A percentile compares a stretch with the other conserved stretches of the same genome.
Evolutionary conservation across 2,797 vertebrate genomes (phyloP).

Genomic region (Amblyraja radiata): DNA sequence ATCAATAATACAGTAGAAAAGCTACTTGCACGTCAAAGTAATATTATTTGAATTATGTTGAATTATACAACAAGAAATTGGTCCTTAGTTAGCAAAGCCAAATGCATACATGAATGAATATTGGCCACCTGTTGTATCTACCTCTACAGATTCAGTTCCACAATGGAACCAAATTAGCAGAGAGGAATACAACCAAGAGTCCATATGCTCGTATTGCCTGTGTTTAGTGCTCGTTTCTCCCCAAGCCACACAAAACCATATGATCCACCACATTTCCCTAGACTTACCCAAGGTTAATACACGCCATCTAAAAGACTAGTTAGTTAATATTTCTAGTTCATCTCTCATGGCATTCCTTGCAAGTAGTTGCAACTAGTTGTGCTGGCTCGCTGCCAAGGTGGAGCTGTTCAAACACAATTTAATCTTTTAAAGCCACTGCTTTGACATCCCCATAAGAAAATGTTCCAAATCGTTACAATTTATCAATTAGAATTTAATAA

Average conservation of each 20-base stretch:
- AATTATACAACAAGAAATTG: no score
- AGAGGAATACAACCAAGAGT: no score
- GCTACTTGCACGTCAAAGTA: not conserved
- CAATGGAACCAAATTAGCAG: no score
- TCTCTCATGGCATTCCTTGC: not conserved
- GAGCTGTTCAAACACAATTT: not conserved
- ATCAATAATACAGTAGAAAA: not conserved
- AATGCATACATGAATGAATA: no score
- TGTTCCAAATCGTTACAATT: not conserved
- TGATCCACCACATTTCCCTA: not conserved
- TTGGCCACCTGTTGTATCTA: no score
- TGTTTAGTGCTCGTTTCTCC: no score
- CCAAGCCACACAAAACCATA: not conserved
- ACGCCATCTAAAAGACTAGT: not conserved
- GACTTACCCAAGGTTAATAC: not conserved
- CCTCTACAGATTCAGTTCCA: no score
- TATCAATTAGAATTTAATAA: not conserved
- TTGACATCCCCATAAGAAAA: not conserved
- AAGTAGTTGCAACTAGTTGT: not conserved
- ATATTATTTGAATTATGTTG: not conserved
- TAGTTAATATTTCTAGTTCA: not conserved
- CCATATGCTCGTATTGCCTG: no score
- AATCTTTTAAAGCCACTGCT: not conserved
- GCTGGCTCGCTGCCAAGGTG: not conserved
- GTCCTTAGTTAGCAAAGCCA: no score